Conservation (phyloP, 2,888 invertebrate species). For the Mesorhabditis spiculigera region DNA sequence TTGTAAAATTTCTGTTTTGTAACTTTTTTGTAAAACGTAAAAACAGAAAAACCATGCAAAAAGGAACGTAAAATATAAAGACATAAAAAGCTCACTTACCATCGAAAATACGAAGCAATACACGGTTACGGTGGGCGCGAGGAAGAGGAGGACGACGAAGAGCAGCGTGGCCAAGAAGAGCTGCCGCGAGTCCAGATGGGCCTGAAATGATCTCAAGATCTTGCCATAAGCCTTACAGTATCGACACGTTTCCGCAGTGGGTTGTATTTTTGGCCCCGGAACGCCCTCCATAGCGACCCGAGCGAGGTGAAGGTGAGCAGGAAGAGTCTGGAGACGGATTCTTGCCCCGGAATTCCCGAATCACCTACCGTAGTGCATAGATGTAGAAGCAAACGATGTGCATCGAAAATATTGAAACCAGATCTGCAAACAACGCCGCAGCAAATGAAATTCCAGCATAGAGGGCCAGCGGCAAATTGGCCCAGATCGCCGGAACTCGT, state of each 20-base stretch:
- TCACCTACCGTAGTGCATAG: slow-evolving; percentile 76
- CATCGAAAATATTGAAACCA: slow-evolving; percentile 73
- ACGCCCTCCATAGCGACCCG: slow-evolving; percentile 75
- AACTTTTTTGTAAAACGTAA: too few relatives aligned
- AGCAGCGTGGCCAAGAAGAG: slow-evolving; percentile 82
- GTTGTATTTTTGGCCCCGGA: slow-evolving; percentile 86
- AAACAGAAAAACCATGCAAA: too few relatives aligned
- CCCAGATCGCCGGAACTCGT: slow-evolving; percentile 14
- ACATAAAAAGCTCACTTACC: slow-evolving; percentile 61
- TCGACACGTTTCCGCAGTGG: slow-evolving; percentile 79
- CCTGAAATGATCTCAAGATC: slow-evolving; percentile 14
- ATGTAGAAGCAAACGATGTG: slow-evolving; percentile 91
- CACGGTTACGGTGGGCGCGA: slow-evolving; percentile 81
- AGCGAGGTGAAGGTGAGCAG: slow-evolving; percentile 71
- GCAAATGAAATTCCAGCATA: slow-evolving; percentile 25
- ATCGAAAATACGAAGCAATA: slow-evolving; percentile 82
- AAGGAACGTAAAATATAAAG: not conserved
- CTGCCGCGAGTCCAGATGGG: slow-evolving; percentile 66
- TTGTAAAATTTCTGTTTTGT: too few relatives aligned
- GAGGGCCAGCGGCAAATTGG: slow-evolving; percentile 11
- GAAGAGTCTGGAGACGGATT: slow-evolving; percentile 68
- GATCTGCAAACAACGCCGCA: slow-evolving; percentile 30
- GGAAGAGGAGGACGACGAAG: slow-evolving; percentile 79
- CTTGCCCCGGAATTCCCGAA: not conserved
- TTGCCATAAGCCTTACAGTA: slow-evolving; percentile 67